These are phyloP conservation scores for Asobara japonica DNA, from an alignment of 1,140 invertebrate species.

Conservation along the genomic window DNA sequence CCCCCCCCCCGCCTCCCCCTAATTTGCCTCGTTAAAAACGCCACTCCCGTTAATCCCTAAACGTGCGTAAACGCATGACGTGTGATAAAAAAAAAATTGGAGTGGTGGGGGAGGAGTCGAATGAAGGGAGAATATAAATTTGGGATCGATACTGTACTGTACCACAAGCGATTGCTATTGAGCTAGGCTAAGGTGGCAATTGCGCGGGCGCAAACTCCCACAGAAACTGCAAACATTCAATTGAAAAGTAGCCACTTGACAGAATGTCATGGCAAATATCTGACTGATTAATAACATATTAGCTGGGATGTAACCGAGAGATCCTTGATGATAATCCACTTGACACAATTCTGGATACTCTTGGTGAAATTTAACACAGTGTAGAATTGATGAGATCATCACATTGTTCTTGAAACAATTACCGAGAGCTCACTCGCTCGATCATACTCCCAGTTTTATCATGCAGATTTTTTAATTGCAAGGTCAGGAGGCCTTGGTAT, in stretches of 20 bases:
- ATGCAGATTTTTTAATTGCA: too few species aligned
- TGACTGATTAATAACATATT: too few species aligned
- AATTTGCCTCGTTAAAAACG: too few species aligned
- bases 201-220: constrained; percentile 15
- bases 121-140: constrained; percentile 42
- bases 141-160: constrained; percentile 51
- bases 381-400: neutral
- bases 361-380: too few species aligned
- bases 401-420: too few species aligned
- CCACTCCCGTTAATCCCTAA: too few species aligned
- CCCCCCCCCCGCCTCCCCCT: too few species aligned
- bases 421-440: too few species aligned
- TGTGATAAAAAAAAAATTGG: neutral
- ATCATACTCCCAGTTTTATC: too few species aligned
- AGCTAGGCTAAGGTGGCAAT: constrained; percentile 10
- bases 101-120: neutral
- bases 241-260: neutral
- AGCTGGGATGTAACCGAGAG: too few species aligned
- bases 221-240: neutral
- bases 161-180: constrained; percentile 44
- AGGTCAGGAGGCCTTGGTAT: too few species aligned
- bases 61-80: neutral
- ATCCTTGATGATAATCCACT: neutral
- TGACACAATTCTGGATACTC: neutral
- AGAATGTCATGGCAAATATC: neutral